Conservation (phyloP, 2,797 vertebrate genomes). For the Chanos chanos region DNA sequence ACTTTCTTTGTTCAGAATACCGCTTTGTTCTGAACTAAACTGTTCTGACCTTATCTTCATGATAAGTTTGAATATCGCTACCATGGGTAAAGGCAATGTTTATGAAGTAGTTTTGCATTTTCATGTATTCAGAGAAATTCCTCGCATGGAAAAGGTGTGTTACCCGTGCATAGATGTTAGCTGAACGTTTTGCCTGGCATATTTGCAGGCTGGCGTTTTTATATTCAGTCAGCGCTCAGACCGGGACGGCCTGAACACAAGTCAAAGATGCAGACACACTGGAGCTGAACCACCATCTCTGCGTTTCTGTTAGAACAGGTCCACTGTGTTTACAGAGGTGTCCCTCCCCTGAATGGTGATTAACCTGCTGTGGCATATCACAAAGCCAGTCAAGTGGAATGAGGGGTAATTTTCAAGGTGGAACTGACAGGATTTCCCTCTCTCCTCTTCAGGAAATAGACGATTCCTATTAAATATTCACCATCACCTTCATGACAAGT, state of each 20-base stretch:
- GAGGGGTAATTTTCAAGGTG: conserved; percentile 29
- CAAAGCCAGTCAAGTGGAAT: conserved; percentile 38
- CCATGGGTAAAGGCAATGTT: no score
- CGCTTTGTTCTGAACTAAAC: background rate
- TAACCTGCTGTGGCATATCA: conserved; percentile 33
- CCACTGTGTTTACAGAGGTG: conserved; percentile 12
- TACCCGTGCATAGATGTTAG: no score
- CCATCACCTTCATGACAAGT: conserved; percentile 38
- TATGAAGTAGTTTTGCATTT: no score
- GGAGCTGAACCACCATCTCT: background rate
- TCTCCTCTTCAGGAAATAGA: conserved; percentile 42
- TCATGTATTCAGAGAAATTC: no score
- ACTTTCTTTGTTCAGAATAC: no score
- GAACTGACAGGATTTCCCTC: conserved; percentile 23
- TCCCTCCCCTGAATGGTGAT: conserved; percentile 28
- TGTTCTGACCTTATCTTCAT: background rate
- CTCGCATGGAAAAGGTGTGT: no score
- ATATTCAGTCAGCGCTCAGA: no score
- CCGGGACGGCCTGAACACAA: background rate
- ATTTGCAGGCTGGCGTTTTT: no score
- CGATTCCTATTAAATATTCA: conserved; percentile 53
- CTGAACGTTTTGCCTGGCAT: no score
- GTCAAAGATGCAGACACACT: background rate
- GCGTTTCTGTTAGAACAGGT: background rate
- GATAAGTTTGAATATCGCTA: background rate